phyloP scores from a whole-genome alignment of 2,113 vertebrate genomes.

The Noturus placidus region DNA sequence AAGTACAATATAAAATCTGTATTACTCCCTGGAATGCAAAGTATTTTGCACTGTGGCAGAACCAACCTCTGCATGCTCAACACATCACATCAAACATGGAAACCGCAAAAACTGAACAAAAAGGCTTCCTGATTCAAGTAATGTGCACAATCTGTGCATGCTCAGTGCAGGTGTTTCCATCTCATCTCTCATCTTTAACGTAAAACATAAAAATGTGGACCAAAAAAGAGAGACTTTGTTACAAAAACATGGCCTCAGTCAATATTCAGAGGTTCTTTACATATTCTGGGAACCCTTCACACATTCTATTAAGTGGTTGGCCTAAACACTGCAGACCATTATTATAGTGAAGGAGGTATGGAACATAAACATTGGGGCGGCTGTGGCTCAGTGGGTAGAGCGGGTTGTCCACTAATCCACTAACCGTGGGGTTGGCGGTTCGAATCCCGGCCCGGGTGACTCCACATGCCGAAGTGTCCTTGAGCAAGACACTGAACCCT shows the following conservation, averaged over 20 bases:
- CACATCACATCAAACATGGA: background rate
- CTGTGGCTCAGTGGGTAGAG: no score
- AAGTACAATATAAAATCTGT: background rate
- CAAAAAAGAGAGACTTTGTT: background rate
- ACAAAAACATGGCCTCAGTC: background rate
- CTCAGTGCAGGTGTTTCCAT: background rate
- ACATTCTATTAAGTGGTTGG: constrained; percentile 56
- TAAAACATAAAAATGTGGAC: background rate
- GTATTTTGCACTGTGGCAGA: background rate
- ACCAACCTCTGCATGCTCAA: background rate
- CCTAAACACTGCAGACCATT: constrained; percentile 55
- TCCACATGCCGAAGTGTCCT: no score
- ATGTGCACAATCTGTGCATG: background rate
- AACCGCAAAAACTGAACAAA: background rate
- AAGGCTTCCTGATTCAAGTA: background rate
- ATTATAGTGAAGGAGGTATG: constrained; percentile 50
- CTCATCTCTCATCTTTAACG: background rate
- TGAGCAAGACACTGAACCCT: no score
- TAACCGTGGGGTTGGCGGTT: no score
- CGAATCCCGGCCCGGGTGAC: no score
- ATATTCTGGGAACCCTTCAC: constrained; percentile 63
- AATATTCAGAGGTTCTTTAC: constrained; percentile 23
- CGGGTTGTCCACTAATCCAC: no score
- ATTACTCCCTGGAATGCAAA: background rate
- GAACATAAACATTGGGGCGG: no score